Base-by-base conservation (phyloP, 2,888 invertebrate genomes). In the Stegana nigrithorax region DNA sequence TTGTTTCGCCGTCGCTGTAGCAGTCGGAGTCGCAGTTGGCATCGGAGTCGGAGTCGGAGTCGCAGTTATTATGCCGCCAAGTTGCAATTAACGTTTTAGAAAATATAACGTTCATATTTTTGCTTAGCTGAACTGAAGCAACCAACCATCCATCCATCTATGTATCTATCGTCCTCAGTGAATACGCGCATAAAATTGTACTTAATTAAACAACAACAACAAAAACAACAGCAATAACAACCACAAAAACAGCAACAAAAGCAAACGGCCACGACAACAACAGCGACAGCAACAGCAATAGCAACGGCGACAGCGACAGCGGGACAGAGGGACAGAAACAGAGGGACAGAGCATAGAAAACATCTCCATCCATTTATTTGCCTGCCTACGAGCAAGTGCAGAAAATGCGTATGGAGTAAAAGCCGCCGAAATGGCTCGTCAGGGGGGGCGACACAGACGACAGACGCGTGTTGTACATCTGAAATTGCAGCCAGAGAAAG, bases 131-230 rank as follows among this genome's bases (percentile, higher is more conserved):
- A n/a, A n/a, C n/a, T n/a, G n/a, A n/a, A n/a, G n/a, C n/a, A n/a
- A n/a, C n/a, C n/a, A n/a, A n/a, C n/a, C n/a, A n/a, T n/a, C n/a
- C n/a, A n/a, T n/a, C n/a, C n/a, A n/a, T n/a, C n/a, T n/a, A n/a
- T n/a, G n/a, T n/a, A n/a, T n/a, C n/a, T n/a, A 76, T 74, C 81
- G 76, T 81, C 78, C 73, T 80, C 81, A 81, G 62, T 81, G 81
- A 81, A 81, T 73, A 78, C 78, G 81, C 78, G 82, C 81, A 80
- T 80, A 81, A 81, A 80, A 77, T 80, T 75, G 62, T 67, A 73
- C 72, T 76, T 81, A 82, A 81, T 81, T 81, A 81, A 76, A 75
- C 65, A 72, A 23, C 47, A 47, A 47, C 47, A 47, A 23, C 47
- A 23, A 47, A 25, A 47, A 25, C 25, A 23, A 8, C n/a, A 47